Base-by-base conservation (phyloP, 1,140 invertebrate species). In the Zaprionus taronus region DNA sequence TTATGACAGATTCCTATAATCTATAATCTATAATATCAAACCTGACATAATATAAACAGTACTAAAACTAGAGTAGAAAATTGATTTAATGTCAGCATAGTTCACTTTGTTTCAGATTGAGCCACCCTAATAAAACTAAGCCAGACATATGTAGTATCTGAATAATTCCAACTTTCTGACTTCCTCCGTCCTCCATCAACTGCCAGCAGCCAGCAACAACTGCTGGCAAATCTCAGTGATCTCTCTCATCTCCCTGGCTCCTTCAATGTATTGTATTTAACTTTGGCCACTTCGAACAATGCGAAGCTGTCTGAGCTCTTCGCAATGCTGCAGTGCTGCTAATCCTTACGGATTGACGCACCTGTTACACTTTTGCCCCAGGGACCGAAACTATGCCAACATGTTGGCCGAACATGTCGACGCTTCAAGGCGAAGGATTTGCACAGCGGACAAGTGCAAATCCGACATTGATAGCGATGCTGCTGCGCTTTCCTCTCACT, bases 331-430 rank as follows among this genome's bases (percentile, higher is more conserved):
- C 34, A 31, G 28, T 36, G 24, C 20, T 67, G 60, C 7, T 84
- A 84, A 89, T 58, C 84, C 57, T 77, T 71, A 79, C 77, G 66
- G 47, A 47, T 22, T 36, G 56, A 51, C 83, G 55, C 86, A 91
- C 86, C 86, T 91, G 86, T 91, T 91, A 91, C 80, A 91, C 86
- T 91, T 91, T 72, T 44, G 6, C 28, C 20, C 69, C 20, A 11
- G 15, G 63, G 34, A 20, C 24, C 17, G 63, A 60, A 78, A 57
- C 63, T 67, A 84, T 84, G 70, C 47, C 79, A 78, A 73, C 86
- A 83, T 86, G 78, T 65, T 91, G 81, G 76, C 77, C 66, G 77
- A 82, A 91, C 86, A 91, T 91, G 86, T 72, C 74, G 34, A 49
- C 38, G 79, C 66, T 12, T 78, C 34, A 60, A 41, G 36, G 67